phyloP scores from a whole-genome alignment of 2,888 invertebrate species.

The Notodonta ziczac region DNA sequence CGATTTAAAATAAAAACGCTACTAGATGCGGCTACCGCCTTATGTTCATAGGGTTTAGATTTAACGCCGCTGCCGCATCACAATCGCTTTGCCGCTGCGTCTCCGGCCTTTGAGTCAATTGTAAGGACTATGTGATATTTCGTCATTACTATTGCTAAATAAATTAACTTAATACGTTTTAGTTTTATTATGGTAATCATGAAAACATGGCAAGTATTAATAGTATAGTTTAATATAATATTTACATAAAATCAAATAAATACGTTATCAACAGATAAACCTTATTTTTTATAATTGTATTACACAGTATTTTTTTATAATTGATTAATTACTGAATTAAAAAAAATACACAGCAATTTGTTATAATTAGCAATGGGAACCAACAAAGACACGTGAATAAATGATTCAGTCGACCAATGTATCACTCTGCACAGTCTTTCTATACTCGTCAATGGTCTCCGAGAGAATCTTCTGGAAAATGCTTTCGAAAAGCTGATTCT shows the following conservation, averaged over 20 bases:
- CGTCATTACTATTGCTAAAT: conserved; percentile 65
- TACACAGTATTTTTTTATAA: neutral
- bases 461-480: conserved; percentile 73
- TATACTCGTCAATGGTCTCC: conserved; percentile 74
- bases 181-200: conserved; percentile 15
- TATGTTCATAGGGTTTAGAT: too few relatives aligned
- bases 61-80: too few relatives aligned
- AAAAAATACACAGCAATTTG: conserved; percentile 1
- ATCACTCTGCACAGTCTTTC: conserved; percentile 50
- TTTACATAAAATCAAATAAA: conserved; percentile 7
- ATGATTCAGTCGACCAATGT: conserved; percentile 7
- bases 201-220: neutral
- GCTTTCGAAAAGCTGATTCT: conserved; percentile 74
- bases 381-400: neutral
- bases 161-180: conserved; percentile 55
- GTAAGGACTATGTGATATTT: conserved; percentile 78
- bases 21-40: too few relatives aligned
- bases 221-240: conserved; percentile 9
- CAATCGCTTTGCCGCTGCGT: conserved; percentile 16
- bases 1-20: too few relatives aligned
- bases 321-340: neutral
- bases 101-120: conserved; percentile 43
- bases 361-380: neutral
- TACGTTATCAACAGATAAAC: conserved; percentile 5
- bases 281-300: neutral